Conservation (phyloP, 1,140 invertebrate species). For the Bilobella aurantiaca region DNA sequence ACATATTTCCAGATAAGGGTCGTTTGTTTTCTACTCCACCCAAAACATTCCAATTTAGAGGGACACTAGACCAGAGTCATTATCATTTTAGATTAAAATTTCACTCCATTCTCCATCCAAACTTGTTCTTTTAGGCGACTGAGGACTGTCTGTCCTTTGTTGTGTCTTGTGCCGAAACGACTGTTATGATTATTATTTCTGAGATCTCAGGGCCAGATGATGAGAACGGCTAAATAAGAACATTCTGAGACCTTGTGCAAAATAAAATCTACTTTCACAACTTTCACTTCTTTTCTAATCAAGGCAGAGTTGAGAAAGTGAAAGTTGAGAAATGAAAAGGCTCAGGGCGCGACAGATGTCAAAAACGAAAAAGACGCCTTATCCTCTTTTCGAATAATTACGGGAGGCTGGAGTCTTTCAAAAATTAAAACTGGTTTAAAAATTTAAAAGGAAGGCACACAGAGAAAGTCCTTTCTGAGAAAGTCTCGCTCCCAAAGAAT, state of each 20-base stretch:
- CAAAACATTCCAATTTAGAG: slow-evolving; percentile 5
- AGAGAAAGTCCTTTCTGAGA: no score
- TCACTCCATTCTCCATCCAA: background rate
- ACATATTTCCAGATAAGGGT: slow-evolving; percentile 3
- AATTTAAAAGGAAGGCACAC: no score
- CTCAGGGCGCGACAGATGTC: background rate
- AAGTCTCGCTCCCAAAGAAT: no score
- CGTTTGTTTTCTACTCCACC: background rate
- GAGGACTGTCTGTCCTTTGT: background rate
- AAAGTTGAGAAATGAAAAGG: background rate
- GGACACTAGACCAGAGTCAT: background rate
- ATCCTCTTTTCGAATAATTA: background rate
- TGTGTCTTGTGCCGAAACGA: no score
- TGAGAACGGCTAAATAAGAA: background rate
- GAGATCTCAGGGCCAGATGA: background rate
- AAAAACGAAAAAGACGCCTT: background rate
- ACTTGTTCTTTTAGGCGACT: background rate
- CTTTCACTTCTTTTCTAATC: no score
- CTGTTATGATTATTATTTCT: slow-evolving; percentile 3
- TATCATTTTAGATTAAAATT: slow-evolving; percentile 9
- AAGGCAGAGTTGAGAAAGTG: no score
- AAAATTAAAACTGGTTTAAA: no score
- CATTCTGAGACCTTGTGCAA: background rate
- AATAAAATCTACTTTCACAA: no score
- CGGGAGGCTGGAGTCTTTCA: no score